Evolutionary conservation across 1,140 invertebrate species (phyloP).

Genomic region (Lysiphlebus fabarum): DNA sequence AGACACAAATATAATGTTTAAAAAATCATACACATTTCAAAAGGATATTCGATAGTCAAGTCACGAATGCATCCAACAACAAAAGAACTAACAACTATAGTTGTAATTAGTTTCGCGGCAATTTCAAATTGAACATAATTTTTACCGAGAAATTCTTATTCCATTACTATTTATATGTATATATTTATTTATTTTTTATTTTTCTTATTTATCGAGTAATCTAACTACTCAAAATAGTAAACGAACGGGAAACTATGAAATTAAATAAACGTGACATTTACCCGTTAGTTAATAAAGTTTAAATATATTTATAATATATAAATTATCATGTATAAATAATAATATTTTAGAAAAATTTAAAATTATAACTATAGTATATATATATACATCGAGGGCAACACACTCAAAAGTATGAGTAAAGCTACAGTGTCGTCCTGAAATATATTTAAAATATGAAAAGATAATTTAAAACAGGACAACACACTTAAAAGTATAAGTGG

Average conservation of each 20-base stretch:
- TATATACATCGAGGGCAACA: too few relatives aligned
- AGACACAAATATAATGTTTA: background rate
- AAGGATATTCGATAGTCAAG: constrained; percentile 21
- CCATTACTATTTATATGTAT: constrained; percentile 2
- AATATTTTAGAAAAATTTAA: too few relatives aligned
- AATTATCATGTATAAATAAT: too few relatives aligned
- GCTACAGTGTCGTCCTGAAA: too few relatives aligned
- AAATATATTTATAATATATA: too few relatives aligned
- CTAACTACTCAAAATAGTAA: constrained; percentile 19
- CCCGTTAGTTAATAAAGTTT: background rate
- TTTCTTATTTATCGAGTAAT: constrained; percentile 19
- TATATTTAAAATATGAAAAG: too few relatives aligned
- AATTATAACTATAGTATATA: too few relatives aligned
- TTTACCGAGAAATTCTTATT: constrained; percentile 6
- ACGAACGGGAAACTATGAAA: constrained; percentile 17
- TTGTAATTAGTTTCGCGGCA: constrained; percentile 27
- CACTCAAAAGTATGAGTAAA: too few relatives aligned
- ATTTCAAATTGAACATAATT: constrained; percentile 25
- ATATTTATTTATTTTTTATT: background rate
- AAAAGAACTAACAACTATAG: constrained; percentile 25
- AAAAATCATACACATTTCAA: background rate
- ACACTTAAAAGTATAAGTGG: too few relatives aligned
- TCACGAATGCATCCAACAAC: constrained; percentile 23
- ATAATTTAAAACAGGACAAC: too few relatives aligned
- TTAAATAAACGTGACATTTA: constrained; percentile 15